phyloP scores from a whole-genome alignment of 1,140 invertebrate genomes.

The Lasioglossum baleicum region DNA sequence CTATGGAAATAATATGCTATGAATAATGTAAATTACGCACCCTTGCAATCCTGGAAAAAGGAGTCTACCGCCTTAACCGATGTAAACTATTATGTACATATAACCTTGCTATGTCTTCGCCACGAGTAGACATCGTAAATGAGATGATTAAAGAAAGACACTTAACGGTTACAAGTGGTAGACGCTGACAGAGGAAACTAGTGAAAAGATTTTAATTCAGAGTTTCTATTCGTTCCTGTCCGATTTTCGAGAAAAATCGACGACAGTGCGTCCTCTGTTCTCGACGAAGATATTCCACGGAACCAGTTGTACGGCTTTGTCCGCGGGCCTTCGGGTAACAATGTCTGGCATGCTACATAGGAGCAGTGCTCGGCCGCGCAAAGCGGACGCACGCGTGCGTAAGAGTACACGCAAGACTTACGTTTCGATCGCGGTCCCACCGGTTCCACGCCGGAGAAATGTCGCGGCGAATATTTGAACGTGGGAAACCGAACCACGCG shows the following conservation, averaged over 20 bases:
- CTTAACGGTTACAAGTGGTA: too few relatives aligned
- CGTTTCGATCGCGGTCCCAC: background rate
- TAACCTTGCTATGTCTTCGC: too few relatives aligned
- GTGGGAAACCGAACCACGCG: background rate
- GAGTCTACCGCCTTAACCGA: too few relatives aligned
- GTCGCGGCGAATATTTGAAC: background rate
- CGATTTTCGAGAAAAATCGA: background rate
- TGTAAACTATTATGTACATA: too few relatives aligned
- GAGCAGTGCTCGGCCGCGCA: conserved; percentile 8
- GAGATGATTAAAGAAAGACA: too few relatives aligned
- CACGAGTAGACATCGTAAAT: too few relatives aligned
- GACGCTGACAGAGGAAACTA: too few relatives aligned
- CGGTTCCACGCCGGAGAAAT: background rate
- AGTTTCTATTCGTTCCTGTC: too few relatives aligned
- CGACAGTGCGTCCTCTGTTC: background rate
- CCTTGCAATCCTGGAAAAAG: too few relatives aligned
- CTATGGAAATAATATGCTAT: too few relatives aligned
- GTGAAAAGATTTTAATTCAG: too few relatives aligned
- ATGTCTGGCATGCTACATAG: conserved; percentile 59
- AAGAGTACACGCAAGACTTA: conserved; percentile 9
- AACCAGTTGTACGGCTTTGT: conserved; percentile 64
- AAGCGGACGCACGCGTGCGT: conserved; percentile 2
- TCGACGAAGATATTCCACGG: conserved; percentile 31
- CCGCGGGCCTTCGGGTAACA: conserved; percentile 54
- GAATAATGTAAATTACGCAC: too few relatives aligned